Conservation (phyloP, 2,797 vertebrate genomes). For the Morelia viridis region DNA sequence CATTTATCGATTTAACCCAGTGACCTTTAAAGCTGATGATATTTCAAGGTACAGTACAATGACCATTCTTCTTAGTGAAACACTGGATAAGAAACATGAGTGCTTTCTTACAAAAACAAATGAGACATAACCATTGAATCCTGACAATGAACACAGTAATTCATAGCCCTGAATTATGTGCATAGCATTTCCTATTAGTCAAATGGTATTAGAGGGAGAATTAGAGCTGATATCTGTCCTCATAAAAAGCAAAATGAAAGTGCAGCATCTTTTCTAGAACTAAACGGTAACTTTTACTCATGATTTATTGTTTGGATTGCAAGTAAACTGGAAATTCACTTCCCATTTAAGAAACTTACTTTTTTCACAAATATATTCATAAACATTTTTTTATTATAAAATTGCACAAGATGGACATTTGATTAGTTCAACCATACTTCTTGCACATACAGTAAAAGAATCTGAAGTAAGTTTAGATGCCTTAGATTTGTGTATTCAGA, state of each 20-base stretch:
- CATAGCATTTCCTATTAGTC: background rate
- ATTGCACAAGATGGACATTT: background rate
- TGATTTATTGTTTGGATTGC: no score
- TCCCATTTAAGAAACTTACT: no score
- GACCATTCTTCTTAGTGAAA: conserved; percentile 28
- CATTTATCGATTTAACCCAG: conserved; percentile 86
- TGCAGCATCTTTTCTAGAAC: background rate
- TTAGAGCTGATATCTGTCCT: background rate
- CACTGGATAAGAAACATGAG: background rate
- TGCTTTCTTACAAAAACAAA: background rate
- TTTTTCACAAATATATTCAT: no score
- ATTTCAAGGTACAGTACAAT: conserved; percentile 75
- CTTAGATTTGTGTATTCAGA: background rate
- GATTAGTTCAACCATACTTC: background rate
- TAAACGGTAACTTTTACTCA: background rate
- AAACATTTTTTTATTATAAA: no score
- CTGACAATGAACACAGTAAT: conserved; percentile 9
- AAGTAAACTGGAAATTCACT: no score
- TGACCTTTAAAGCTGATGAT: conserved; percentile 77
- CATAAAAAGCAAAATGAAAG: background rate
- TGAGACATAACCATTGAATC: background rate
- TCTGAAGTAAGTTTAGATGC: background rate
- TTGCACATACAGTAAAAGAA: background rate
- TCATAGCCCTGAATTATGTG: conserved; percentile 31
- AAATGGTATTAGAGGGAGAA: background rate